These are phyloP conservation scores for Cryptus armator DNA, from an alignment of 2,888 invertebrate genomes.

Conservation along the genomic window DNA sequence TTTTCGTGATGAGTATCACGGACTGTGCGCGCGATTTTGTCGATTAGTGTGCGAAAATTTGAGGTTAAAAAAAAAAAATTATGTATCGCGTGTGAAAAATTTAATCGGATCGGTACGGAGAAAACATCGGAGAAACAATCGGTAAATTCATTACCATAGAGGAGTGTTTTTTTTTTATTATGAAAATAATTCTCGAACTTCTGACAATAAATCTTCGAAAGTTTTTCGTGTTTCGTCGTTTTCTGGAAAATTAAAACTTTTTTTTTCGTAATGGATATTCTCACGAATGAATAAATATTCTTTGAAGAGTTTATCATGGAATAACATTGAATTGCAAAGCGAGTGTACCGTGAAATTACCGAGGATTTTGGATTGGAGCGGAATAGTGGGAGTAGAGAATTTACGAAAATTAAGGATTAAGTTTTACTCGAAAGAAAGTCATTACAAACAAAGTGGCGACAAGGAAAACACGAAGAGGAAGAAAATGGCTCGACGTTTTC, in stretches of 20 bases:
- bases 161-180: too few species aligned
- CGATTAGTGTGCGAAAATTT: constrained; percentile 6
- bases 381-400: background rate
- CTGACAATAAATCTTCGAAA: too few species aligned
- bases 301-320: background rate
- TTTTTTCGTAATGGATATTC: background rate
- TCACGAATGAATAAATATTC: background rate
- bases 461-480: background rate
- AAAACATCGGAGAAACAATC: too few species aligned
- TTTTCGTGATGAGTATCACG: background rate
- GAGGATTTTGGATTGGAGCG: background rate
- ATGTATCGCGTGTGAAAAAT: background rate
- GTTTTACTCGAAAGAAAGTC: background rate
- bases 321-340: background rate
- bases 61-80: background rate
- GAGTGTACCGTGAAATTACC: background rate
- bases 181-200: background rate
- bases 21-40: background rate
- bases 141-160: background rate
- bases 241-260: background rate
- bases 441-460: background rate
- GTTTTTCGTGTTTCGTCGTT: background rate
- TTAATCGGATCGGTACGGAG: background rate
- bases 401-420: background rate
- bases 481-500: constrained; percentile 41